Evolutionary conservation across 1,140 invertebrate species (phyloP).

Genomic region (Drosophila yakuba): DNA sequence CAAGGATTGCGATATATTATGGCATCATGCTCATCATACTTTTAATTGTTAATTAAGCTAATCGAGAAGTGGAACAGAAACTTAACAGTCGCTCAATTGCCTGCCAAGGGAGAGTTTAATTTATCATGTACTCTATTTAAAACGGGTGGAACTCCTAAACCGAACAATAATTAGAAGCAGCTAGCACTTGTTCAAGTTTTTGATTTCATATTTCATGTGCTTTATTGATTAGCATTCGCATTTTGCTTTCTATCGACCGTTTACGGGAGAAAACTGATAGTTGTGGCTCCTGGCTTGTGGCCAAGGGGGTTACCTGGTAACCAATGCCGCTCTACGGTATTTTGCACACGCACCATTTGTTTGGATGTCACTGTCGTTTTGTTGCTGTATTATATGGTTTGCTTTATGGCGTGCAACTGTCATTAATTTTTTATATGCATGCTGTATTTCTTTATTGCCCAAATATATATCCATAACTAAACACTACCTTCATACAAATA

Average conservation of each 20-base stretch:
- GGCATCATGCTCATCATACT: too few relatives aligned
- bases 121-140: too few relatives aligned
- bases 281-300: neutral
- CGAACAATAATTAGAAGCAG: too few relatives aligned
- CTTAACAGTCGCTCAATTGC: too few relatives aligned
- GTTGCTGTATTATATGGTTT: slow-evolving; percentile 25
- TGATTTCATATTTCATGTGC: slow-evolving; percentile 9
- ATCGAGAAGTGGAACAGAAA: too few relatives aligned
- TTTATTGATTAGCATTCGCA: slow-evolving; percentile 43
- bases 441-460: slow-evolving; percentile 55
- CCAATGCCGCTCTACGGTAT: slow-evolving; percentile 5
- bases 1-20: too few relatives aligned
- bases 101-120: too few relatives aligned
- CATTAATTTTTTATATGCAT: slow-evolving; percentile 42
- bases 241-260: slow-evolving; percentile 27
- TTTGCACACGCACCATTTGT: slow-evolving; percentile 45
- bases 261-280: neutral
- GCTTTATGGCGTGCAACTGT: slow-evolving; percentile 62
- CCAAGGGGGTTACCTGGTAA: slow-evolving; percentile 32
- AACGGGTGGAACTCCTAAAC: too few relatives aligned
- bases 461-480: slow-evolving; percentile 24
- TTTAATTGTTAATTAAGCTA: too few relatives aligned
- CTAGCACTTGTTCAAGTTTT: neutral
- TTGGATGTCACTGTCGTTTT: slow-evolving; percentile 4
- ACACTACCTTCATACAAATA: slow-evolving; percentile 7